A percentile compares a stretch with the other conserved stretches of the same genome.
Evolutionary conservation across 37 sponge, comb jelly and placozoan species (phyloP).

Genomic region (Aplysina aerophoba): DNA sequence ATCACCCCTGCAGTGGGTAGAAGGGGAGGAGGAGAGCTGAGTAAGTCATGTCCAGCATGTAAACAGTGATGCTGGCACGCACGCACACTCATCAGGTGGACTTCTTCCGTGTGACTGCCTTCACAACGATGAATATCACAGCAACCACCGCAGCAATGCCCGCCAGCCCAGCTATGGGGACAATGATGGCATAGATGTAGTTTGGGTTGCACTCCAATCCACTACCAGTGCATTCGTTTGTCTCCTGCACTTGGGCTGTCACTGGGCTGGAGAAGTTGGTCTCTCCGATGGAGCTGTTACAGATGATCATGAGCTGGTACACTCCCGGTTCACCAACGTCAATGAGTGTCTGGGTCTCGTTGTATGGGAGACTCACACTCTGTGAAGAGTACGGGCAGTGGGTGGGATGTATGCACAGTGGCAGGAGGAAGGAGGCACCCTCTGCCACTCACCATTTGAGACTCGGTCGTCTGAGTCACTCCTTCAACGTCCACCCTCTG

Average conservation of each 20-base stretch:
- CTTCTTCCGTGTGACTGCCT: not conserved
- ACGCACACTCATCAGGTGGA: too few species aligned
- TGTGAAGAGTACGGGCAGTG: not conserved
- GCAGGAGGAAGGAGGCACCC: too few species aligned
- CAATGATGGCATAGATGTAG: slow-evolving; percentile 21
- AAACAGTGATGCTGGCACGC: too few species aligned
- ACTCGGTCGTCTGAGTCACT: too few species aligned
- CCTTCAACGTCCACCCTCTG: too few species aligned
- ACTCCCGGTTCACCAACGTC: not conserved
- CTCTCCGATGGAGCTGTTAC: slow-evolving; percentile 1
- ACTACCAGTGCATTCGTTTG: not conserved
- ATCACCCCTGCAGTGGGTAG: too few species aligned
- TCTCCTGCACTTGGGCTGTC: not conserved
- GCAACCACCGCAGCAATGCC: not conserved
- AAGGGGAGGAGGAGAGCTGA: too few species aligned
- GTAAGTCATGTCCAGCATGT: too few species aligned
- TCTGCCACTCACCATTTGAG: too few species aligned
- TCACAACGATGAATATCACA: slow-evolving; percentile 4
- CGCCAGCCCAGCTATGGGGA: not conserved
- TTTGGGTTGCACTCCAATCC: slow-evolving; percentile 12
- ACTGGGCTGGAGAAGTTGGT: not conserved
- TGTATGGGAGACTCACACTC: not conserved
- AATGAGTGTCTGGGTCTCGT: not conserved
- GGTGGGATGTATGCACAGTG: too few species aligned
- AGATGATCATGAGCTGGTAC: not conserved